These are phyloP conservation scores for Vombatus ursinus DNA, from an alignment of 2,113 vertebrate species.

Conservation along the genomic window DNA sequence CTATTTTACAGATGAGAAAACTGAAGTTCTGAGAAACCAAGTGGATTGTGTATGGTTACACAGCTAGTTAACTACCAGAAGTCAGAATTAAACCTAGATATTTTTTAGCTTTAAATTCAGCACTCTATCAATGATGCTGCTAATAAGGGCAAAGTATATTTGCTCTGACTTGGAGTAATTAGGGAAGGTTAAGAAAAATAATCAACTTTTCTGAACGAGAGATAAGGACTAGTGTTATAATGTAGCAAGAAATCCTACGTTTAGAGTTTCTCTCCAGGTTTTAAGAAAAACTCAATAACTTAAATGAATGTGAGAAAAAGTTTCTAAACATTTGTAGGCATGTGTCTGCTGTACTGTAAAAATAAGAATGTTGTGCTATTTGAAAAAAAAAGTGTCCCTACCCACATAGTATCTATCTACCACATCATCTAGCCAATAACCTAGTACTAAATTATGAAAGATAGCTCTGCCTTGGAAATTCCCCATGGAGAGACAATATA, in stretches of 20 bases:
- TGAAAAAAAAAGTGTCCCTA: conserved; percentile 83
- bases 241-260: conserved; percentile 39
- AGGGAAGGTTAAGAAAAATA: conserved; percentile 51
- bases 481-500: conserved; percentile 84
- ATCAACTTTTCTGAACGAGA: conserved; percentile 22
- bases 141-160: not conserved
- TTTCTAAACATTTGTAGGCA: conserved; percentile 63
- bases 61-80: not conserved
- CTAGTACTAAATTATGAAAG: conserved; percentile 23
- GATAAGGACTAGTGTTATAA: not conserved
- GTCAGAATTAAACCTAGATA: not conserved
- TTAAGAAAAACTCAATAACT: conserved; percentile 54
- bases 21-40: not conserved
- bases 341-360: conserved; percentile 48
- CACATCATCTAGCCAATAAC: conserved; percentile 75
- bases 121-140: not conserved
- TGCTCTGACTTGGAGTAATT: not conserved
- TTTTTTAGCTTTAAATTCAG: not conserved
- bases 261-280: conserved; percentile 44
- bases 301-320: conserved; percentile 56
- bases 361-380: conserved; percentile 75
- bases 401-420: conserved; percentile 80
- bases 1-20: not conserved
- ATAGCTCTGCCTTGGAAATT: conserved; percentile 82
- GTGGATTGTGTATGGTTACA: not conserved